phyloP scores from a whole-genome alignment of 2,113 vertebrate species.

The Cryptomyrus ogoouensis region DNA sequence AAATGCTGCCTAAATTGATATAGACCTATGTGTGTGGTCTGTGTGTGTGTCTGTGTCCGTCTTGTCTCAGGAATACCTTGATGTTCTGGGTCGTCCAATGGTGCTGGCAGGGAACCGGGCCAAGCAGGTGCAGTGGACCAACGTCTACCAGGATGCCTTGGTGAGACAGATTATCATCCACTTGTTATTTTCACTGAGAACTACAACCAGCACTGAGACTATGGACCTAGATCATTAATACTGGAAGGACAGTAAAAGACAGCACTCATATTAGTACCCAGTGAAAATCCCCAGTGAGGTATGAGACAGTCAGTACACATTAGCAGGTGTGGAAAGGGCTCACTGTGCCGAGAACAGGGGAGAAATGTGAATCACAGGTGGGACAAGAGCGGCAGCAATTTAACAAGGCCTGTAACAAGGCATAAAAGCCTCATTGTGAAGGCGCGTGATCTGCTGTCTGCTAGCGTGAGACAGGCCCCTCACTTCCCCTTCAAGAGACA shows the following conservation, averaged over 20 bases:
- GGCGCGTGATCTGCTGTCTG: neutral
- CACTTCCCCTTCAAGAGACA: constrained; percentile 12
- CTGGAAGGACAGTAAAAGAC: neutral
- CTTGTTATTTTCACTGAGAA: neutral
- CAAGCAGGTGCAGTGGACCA: constrained; percentile 97
- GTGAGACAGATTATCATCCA: constrained; percentile 52
- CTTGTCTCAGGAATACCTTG: constrained; percentile 82
- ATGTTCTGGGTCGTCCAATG: constrained; percentile 94
- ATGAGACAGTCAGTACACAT: neutral
- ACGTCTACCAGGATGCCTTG: constrained; percentile 96
- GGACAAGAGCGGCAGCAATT: neutral
- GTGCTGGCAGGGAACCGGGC: constrained; percentile 83
- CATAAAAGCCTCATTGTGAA: constrained; percentile 14
- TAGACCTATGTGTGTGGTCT: constrained; percentile 14
- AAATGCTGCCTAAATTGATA: neutral
- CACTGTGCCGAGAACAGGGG: neutral
- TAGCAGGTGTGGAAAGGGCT: neutral
- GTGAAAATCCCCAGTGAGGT: neutral
- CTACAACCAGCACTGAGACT: neutral
- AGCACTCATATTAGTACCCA: neutral
- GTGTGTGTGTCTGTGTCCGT: constrained; percentile 14
- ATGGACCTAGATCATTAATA: neutral
- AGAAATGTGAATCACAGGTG: neutral
- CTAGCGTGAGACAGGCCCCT: neutral
- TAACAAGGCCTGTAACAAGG: constrained; percentile 2